Evolutionary conservation across 2,888 invertebrate genomes (phyloP).

Genomic region (Polydrusus pterygomalis): DNA sequence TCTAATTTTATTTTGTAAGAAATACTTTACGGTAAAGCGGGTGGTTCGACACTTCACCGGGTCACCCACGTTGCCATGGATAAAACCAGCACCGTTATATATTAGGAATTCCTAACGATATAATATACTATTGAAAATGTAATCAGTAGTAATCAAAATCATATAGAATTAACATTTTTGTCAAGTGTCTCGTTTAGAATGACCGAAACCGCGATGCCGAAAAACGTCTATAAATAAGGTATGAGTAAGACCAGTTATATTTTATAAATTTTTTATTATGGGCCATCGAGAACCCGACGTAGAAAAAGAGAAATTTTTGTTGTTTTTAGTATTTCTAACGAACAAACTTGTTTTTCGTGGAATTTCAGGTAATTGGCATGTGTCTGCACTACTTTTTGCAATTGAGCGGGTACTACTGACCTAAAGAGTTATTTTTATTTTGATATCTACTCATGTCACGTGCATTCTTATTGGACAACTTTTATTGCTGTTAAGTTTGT

Average conservation of each 20-base stretch:
- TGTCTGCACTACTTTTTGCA: not conserved
- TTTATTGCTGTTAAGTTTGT: not conserved
- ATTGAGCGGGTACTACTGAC: not conserved
- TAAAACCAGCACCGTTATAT: not conserved
- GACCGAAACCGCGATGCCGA: not conserved
- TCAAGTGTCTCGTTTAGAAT: not conserved
- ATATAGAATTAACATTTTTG: not conserved
- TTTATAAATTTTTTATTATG: not conserved
- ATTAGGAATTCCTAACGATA: not conserved
- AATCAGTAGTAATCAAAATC: not conserved
- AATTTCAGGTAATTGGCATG: not conserved
- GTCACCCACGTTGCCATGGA: no score
- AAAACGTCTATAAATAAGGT: not conserved
- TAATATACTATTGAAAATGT: not conserved
- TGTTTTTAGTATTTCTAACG: conserved; percentile 10
- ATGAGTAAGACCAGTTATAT: not conserved
- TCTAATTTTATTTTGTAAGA: no score
- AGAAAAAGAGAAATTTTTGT: conserved; percentile 11
- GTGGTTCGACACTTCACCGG: no score
- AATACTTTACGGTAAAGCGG: no score
- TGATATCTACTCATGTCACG: not conserved
- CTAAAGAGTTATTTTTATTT: conserved; percentile 11
- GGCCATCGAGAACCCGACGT: not conserved
- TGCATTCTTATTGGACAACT: conserved; percentile 7
- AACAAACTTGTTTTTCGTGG: conserved; percentile 1